Conservation (phyloP, 2,797 vertebrate species). For the Hydrolagus colliei region DNA sequence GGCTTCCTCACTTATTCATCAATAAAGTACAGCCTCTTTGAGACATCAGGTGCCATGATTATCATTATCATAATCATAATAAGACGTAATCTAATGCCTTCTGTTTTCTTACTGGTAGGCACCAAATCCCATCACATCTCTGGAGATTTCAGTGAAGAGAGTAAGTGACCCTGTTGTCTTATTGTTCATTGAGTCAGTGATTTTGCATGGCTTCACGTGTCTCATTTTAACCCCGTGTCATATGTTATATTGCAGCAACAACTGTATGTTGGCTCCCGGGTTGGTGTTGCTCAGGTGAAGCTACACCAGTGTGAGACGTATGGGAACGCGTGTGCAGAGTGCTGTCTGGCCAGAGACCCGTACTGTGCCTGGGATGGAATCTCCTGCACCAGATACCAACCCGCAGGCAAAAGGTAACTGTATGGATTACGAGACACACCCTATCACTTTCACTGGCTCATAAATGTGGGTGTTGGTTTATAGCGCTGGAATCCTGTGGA, state of each 20-base stretch:
- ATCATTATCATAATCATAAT: no score
- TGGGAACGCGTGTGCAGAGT: constrained; percentile 81
- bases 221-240: neutral
- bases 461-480: neutral
- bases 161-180: constrained; percentile 52
- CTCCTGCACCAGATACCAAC: constrained; percentile 64
- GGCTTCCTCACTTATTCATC: no score
- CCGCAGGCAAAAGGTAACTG: constrained; percentile 56
- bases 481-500: no score
- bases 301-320: constrained; percentile 83
- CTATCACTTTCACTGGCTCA: neutral
- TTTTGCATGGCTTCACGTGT: fast-evolving
- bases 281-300: constrained; percentile 71
- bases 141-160: constrained; percentile 91
- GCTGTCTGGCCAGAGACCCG: constrained; percentile 87
- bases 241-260: constrained; percentile 62
- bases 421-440: neutral
- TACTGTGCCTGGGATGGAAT: constrained; percentile 87
- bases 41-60: no score
- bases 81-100: neutral
- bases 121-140: constrained; percentile 73
- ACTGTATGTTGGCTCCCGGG: constrained; percentile 70
- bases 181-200: fast-evolving
- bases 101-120: constrained; percentile 49
- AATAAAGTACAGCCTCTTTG: no score